Evolutionary conservation across 2,113 vertebrate species (phyloP).

Genomic region (Brachyhypopomus occidentalis): DNA sequence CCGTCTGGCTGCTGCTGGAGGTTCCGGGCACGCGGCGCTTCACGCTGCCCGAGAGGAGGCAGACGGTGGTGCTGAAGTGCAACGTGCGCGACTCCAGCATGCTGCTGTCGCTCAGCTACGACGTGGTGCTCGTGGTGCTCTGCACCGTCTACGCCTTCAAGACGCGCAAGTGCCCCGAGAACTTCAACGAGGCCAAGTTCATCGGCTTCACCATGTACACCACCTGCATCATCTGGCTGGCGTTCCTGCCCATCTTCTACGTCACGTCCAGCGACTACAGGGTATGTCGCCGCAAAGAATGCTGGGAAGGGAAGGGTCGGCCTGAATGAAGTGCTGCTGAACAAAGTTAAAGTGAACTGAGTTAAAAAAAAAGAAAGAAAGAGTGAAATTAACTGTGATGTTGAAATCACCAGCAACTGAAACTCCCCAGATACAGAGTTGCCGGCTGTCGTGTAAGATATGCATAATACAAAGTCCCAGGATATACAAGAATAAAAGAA

Average conservation of each 20-base stretch:
- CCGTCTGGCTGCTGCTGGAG: conserved; percentile 93
- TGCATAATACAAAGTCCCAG: conserved; percentile 14
- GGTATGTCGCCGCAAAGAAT: conserved; percentile 74
- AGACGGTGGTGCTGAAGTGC: conserved; percentile 96
- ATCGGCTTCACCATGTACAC: conserved; percentile 99
- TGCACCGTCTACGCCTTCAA: conserved; percentile 99
- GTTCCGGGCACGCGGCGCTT: conserved; percentile 89
- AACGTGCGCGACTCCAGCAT: conserved; percentile 97
- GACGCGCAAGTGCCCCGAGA: conserved; percentile 98
- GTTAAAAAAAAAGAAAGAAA: not conserved
- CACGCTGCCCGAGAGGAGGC: conserved; percentile 90
- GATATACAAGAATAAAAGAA: conserved; percentile 31
- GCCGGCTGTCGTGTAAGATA: conserved; percentile 40
- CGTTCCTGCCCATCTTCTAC: conserved; percentile 98
- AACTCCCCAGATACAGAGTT: conserved; percentile 2
- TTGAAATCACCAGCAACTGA: conserved; percentile 22
- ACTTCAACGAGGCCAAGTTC: conserved; percentile 99
- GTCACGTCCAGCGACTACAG: conserved; percentile 99
- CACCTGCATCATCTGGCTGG: conserved; percentile 99
- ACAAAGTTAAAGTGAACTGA: conserved; percentile 2
- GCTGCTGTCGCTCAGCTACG: conserved; percentile 93
- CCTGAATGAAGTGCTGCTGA: conserved; percentile 3
- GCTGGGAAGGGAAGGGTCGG: not conserved
- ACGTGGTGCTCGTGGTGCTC: conserved; percentile 94
- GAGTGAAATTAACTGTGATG: conserved; percentile 2